Base-by-base conservation (phyloP, 2,797 vertebrate species). In the Hafferia zeledoni region DNA sequence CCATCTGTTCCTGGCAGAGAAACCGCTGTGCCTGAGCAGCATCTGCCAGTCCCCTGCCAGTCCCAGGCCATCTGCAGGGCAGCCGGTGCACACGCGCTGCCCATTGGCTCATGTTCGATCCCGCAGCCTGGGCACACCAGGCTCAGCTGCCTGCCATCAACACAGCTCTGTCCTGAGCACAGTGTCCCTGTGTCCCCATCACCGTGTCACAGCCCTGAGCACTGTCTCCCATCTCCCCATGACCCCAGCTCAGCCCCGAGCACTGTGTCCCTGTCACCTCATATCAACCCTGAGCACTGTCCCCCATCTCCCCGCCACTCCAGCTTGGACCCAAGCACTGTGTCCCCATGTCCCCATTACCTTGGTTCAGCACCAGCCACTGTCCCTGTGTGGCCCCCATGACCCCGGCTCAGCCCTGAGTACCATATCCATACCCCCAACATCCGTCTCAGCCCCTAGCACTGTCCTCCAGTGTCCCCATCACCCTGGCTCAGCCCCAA, bases 1-100 rank as follows among this genome's bases (percentile, higher is more conserved):
- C 86, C 90, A 80, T 30, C 76, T 91, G 71, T 85, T 94, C 90
- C 90, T 80, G 85, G 72, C 88, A 72, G n/a, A 77, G 79, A 75
- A 91, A 63, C 39, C 33, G 4, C 86, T 2, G 44, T 80, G 86
- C 46, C 87, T 6, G 0, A 35, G 69, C 35, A 20, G 50, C 0
- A 27, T 22, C 60, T 44, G 65, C 88, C 74, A 35, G 84, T 13
- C 63, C 85, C 63, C 63, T 30, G 75, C 53, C 75, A 74, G 44
- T 6, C 50, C 59, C 5, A 5, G 83, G 77, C 91, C 68, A 44
- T 87, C 91, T 68, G 89, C 67, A 23, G 55, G 63, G 79, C 89
- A 92, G 79, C 41, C 17, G 37, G 83, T 77, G 83, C 83, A 60
- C 64, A n/a, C 47, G 0, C 1, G 1, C 69, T 75, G 69, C 90